phyloP scores from a whole-genome alignment of 2,888 invertebrate species.

The Spilarctia lutea region DNA sequence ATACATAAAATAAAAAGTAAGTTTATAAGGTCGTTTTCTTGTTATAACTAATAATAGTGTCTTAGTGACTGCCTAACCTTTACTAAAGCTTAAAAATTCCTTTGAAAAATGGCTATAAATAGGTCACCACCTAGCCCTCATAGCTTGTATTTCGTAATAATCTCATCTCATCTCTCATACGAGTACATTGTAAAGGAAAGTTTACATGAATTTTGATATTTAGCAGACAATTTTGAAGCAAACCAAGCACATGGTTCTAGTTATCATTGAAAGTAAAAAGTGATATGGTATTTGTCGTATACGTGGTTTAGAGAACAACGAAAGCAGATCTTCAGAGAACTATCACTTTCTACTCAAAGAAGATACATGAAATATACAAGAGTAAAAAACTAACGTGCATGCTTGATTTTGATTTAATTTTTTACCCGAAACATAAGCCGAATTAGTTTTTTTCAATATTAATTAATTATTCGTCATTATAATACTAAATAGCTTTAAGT shows the following conservation, averaged over 20 bases:
- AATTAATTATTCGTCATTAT: not conserved
- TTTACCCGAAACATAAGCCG: not conserved
- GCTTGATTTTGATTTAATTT: not conserved
- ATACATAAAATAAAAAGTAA: not conserved
- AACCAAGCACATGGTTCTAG: not conserved
- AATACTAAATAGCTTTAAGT: not conserved
- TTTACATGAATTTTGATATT: slow-evolving; percentile 9
- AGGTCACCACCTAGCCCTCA: slow-evolving; percentile 33
- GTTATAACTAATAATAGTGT: not conserved
- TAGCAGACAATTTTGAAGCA: not conserved
- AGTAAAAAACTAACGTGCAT: not conserved
- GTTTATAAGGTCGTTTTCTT: not conserved
- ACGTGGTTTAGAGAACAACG: not conserved
- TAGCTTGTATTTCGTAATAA: slow-evolving; percentile 47
- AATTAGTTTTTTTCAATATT: not conserved
- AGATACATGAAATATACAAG: not conserved
- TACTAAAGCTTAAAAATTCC: slow-evolving; percentile 23
- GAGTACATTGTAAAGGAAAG: slow-evolving; percentile 19
- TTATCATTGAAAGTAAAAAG: not conserved
- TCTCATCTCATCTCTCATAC: slow-evolving; percentile 56
- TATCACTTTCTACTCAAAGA: not conserved
- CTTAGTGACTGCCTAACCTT: slow-evolving; percentile 9
- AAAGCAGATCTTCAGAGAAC: not conserved
- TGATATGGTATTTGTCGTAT: not conserved
- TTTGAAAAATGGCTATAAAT: slow-evolving; percentile 31